Conservation (phyloP, 1,140 invertebrate species). For the Prorops nasuta region DNA sequence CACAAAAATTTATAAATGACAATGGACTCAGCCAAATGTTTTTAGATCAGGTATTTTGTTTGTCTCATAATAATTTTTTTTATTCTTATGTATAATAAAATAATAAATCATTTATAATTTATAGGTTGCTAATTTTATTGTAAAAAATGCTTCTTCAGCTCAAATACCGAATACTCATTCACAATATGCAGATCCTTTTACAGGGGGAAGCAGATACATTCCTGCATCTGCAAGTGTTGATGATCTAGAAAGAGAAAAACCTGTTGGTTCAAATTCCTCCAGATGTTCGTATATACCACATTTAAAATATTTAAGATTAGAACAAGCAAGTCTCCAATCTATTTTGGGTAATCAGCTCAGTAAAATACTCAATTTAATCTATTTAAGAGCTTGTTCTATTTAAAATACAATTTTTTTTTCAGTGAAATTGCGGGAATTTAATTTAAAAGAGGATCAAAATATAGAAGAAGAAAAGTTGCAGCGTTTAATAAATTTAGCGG, state of each 20-base stretch:
- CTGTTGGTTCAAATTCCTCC: conserved; percentile 12
- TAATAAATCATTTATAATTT: conserved; percentile 47
- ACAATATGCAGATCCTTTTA: conserved; percentile 76
- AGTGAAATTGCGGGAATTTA: conserved; percentile 73
- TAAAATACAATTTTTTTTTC: conserved; percentile 37
- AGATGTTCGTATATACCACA: conserved; percentile 43
- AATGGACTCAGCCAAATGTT: conserved; percentile 83
- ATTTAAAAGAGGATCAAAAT: conserved; percentile 62
- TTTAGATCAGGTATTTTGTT: conserved; percentile 75
- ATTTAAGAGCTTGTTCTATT: too few relatives aligned
- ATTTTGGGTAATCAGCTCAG: conserved; percentile 57
- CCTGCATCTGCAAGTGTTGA: conserved; percentile 49
- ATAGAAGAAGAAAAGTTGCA: conserved; percentile 60
- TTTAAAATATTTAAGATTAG: conserved; percentile 60
- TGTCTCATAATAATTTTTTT: conserved; percentile 3
- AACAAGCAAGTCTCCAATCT: conserved; percentile 64
- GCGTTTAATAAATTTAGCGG: conserved; percentile 63
- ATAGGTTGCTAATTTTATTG: conserved; percentile 89
- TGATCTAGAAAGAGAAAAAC: not conserved
- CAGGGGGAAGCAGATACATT: conserved; percentile 73
- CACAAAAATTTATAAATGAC: conserved; percentile 88
- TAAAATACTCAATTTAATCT: too few relatives aligned
- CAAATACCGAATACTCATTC: conserved; percentile 39
- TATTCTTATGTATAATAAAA: not conserved
- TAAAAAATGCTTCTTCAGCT: conserved; percentile 66